Percentiles rank a stretch among this genome's conserved stretches.
phyloP scores from a whole-genome alignment of 2,888 invertebrate species.

The Drosophila austrosaltans region DNA sequence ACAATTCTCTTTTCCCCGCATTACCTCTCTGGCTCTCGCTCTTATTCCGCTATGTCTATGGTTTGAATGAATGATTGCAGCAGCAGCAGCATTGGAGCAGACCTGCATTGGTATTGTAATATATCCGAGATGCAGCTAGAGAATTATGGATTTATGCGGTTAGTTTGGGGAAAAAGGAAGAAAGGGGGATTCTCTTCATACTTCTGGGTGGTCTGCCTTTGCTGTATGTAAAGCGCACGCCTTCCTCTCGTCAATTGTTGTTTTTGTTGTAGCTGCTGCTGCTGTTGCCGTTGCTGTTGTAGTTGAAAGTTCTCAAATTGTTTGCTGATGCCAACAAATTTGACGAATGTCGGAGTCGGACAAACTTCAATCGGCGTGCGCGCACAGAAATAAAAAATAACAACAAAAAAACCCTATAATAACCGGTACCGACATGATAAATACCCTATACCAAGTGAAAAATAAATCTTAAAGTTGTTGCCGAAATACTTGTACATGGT shows the following conservation, averaged over 20 bases:
- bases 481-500: neutral
- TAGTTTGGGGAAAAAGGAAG: constrained; percentile 19
- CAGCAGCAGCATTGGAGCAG: constrained; percentile 36
- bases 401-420: constrained; percentile 45
- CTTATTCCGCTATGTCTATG: constrained; percentile 15
- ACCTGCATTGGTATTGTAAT: constrained; percentile 54
- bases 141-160: constrained; percentile 75
- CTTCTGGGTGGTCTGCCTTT: constrained; percentile 65
- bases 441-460: constrained; percentile 14
- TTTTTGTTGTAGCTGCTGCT: constrained; percentile 51
- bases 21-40: neutral
- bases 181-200: constrained; percentile 24
- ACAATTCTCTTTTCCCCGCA: too few relatives aligned
- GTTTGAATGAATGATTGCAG: constrained; percentile 70
- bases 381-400: constrained; percentile 37
- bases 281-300: constrained; percentile 38
- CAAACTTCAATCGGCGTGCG: constrained; percentile 78
- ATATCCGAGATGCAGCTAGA: constrained; percentile 70
- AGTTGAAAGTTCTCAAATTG: constrained; percentile 59
- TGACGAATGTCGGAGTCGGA: constrained; percentile 78
- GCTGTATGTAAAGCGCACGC: constrained; percentile 57
- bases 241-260: constrained; percentile 45
- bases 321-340: constrained; percentile 78
- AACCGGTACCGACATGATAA: constrained; percentile 25
- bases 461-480: too few relatives aligned